Base-by-base conservation (phyloP, 1,140 invertebrate genomes). In the Bombus affinis region DNA sequence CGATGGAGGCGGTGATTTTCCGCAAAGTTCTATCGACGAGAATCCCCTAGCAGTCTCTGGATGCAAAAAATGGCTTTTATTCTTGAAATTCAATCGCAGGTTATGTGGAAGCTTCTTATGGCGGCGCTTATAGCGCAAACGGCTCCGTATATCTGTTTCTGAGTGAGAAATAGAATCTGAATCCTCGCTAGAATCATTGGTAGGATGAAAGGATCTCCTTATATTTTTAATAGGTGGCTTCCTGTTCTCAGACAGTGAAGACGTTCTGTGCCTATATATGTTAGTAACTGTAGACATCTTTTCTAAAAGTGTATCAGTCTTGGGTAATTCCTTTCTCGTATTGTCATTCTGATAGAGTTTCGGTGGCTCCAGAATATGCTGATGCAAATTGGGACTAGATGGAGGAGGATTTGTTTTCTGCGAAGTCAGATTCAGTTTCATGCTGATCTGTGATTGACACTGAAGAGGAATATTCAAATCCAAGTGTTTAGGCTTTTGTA, bases 91-190 rank as follows among this genome's bases (percentile, higher is more conserved):
- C 1, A 95, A 73, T 0, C 92, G 90, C 0, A 95, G 81, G 76
- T 89, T 94, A 57, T 94, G 94, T 0, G 91, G 84, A 44, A 94
- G 86, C 59, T 92, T 92, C 79, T 92, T 94, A 65, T 94, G 93
- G 0, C 93, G 92, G 1, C 93, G 89, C 25, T 92, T 93, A 22
- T 93, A 92, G 39, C 93, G 90, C 15, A 95, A 82, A 28, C 94
- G 91, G 12, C 92, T 93, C 15, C 95, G 76, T 18, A 95, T 95
- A 37, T 95, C 94, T 0, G 94, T 95, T 44, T 95, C 94, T 10
- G 95, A 95, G 39, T 95, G 94, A 0, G 94, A 95, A 37, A 95
- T 91, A 0, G 95, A 95, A 37, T 95, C 95, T 0, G 94, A 95
- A 53, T 95, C 95, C 22, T 95, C 95, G 76, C 94, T 95, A 1